Conservation (phyloP, 2,888 invertebrate genomes). For the Yponomeuta plumbellus region DNA sequence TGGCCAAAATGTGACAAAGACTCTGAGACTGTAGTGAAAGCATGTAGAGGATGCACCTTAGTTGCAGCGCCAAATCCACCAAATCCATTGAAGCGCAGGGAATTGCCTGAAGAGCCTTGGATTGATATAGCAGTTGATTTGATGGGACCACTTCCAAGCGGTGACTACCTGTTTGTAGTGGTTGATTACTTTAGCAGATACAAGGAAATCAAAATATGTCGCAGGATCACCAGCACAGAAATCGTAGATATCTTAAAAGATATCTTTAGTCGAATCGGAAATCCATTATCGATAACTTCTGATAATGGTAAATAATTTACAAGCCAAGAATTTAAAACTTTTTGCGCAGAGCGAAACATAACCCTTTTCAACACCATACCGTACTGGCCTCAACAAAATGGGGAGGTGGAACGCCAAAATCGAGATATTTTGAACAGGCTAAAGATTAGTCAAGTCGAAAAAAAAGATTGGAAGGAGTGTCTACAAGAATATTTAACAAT, state of each 20-base stretch:
- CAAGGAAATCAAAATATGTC: slow-evolving; percentile 18
- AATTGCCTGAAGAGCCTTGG: slow-evolving; percentile 19
- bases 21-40: slow-evolving; percentile 22
- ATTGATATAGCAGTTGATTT: slow-evolving; percentile 18
- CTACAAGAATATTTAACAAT: slow-evolving; percentile 22
- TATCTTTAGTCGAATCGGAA: slow-evolving; percentile 23
- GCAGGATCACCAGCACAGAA: slow-evolving; percentile 8
- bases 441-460: slow-evolving; percentile 25
- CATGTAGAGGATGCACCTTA: slow-evolving; percentile 26
- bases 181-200: slow-evolving; percentile 18
- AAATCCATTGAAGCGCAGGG: slow-evolving; percentile 14
- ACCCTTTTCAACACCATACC: slow-evolving; percentile 25
- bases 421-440: slow-evolving; percentile 30
- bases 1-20: slow-evolving; percentile 39
- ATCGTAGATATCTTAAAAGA: slow-evolving; percentile 13
- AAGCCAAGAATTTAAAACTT: slow-evolving; percentile 26
- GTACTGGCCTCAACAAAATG: slow-evolving; percentile 32
- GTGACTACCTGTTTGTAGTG: slow-evolving; percentile 15
- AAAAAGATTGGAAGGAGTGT: slow-evolving; percentile 20
- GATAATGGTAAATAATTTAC: slow-evolving; percentile 29
- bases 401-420: slow-evolving; percentile 34
- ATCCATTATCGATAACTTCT: slow-evolving; percentile 22
- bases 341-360: slow-evolving; percentile 24
- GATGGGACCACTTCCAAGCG: slow-evolving; percentile 18
- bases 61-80: slow-evolving; percentile 24